Conservation (phyloP, 2,797 vertebrate species). For the Thaleichthys pacificus region DNA sequence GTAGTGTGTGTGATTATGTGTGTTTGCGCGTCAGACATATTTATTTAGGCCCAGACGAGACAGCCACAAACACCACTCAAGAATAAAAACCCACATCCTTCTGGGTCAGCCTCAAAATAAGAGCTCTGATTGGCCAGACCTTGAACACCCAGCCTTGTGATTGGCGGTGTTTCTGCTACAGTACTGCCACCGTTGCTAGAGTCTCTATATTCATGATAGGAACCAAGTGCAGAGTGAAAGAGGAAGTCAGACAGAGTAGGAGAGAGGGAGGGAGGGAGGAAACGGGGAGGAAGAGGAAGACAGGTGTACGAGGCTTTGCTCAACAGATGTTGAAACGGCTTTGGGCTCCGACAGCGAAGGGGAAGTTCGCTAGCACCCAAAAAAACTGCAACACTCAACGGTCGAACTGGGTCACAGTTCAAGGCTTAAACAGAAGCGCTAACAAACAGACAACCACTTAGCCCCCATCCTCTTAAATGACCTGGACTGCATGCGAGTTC, state of each 20-base stretch:
- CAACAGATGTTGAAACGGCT: constrained; percentile 75
- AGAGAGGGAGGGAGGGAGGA: not conserved
- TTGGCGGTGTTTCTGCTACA: constrained; percentile 45
- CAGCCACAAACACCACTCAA: constrained; percentile 72
- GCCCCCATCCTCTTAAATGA: no score
- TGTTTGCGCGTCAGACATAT: constrained; percentile 19
- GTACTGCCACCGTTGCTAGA: not conserved
- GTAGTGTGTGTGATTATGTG: constrained; percentile 10
- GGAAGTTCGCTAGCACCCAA: constrained; percentile 63
- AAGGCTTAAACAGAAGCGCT: not conserved
- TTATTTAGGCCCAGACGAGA: constrained; percentile 67
- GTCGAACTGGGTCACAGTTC: constrained; percentile 42
- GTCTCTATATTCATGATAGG: not conserved
- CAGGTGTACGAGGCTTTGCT: constrained; percentile 71
- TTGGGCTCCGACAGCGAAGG: constrained; percentile 61
- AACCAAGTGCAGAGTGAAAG: constrained; percentile 42
- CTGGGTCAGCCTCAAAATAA: constrained; percentile 73
- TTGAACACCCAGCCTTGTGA: constrained; percentile 55
- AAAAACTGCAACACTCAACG: constrained; percentile 62
- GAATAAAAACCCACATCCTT: constrained; percentile 75
- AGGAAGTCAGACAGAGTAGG: constrained; percentile 54
- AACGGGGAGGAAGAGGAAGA: constrained; percentile 70
- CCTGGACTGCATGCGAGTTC: no score
- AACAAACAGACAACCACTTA: not conserved
- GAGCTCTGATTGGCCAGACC: constrained; percentile 66